Conservation (phyloP, 2,113 vertebrate species). For the Pagrus major region DNA sequence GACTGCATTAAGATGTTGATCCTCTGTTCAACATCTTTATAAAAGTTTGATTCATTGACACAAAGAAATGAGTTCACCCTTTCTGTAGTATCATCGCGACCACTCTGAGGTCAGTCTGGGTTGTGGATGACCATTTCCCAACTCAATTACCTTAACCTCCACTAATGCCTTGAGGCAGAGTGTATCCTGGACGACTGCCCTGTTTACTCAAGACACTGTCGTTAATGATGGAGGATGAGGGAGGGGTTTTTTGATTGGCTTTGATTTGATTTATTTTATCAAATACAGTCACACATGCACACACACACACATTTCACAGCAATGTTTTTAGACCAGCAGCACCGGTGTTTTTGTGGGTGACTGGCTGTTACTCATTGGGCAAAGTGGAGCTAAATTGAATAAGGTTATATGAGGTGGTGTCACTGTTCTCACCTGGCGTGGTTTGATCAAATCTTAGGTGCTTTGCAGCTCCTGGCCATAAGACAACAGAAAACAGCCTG, state of each 20-base stretch:
- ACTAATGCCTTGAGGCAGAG: conserved; percentile 48
- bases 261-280: conserved; percentile 38
- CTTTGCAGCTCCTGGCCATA: conserved; percentile 21
- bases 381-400: conserved; percentile 63
- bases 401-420: conserved; percentile 49
- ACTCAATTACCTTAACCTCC: conserved; percentile 45
- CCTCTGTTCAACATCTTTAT: background rate
- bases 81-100: conserved; percentile 22
- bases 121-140: conserved; percentile 45
- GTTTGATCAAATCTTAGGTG: conserved; percentile 65
- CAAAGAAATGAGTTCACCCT: background rate
- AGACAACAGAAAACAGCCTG: conserved; percentile 3
- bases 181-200: conserved; percentile 51
- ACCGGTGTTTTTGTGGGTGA: conserved; percentile 26
- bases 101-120: conserved; percentile 36
- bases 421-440: conserved; percentile 49
- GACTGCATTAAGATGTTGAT: background rate
- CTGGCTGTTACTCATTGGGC: conserved; percentile 12
- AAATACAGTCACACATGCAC: conserved; percentile 27
- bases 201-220: conserved; percentile 53
- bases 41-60: background rate
- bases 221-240: conserved; percentile 38
- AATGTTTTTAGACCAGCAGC: conserved; percentile 31
- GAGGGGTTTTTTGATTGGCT: conserved; percentile 34
- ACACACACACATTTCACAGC: conserved; percentile 36